Base-by-base conservation (phyloP, 2,113 vertebrate species). In the Clarias magur region DNA sequence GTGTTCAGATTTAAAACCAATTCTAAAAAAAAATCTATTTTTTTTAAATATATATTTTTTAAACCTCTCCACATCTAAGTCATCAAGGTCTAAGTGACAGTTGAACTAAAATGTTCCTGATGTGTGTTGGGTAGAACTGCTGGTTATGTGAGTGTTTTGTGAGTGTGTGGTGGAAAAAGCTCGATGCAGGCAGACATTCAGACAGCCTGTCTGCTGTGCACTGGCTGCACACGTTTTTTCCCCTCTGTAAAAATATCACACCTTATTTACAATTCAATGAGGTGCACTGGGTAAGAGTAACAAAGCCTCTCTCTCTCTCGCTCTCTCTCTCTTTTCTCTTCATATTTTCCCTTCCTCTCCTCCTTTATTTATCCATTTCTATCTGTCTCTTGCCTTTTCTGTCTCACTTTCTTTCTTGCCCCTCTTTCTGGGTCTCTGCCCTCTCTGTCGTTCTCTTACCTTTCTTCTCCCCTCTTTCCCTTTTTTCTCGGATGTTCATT, bases 241-340 rank as follows among this genome's bases (percentile, higher is more conserved):
- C 86, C 80, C 84, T 82, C 89, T 87, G 85, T 90, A 87, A 90
- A 90, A 90, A 89, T 91, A 89, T 91, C 90, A 88, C 87, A 88
- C 88, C 83, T 88, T 89, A 92, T 92, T 92, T 92, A 92, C 91
- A 92, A 92, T 92, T 92, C 91, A 92, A 92, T 92, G 91, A 91
- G 89, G 88, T 88, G 87, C 89, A 87, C 87, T 88, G 86, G 86
- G 85, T 90, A 89, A 91, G 87, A 90, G 88, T 90, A 92, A 90
- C 89, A 90, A 92, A 90, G 89, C 86, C 84, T 62, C 60, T 80
- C 89, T 84, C 86, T 65, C 89, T 80, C 83, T 57, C 62, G 25
- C n/a, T 75, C 30, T 56, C 82, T 79, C 72, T 48, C 80, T 56
- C 72, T 67, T 54, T 57, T 70, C 86, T 57, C 48, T 86, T 0